Percentiles rank a stretch among this genome's conserved stretches.
These are phyloP conservation scores for Ctenochaetus hawaiiensis DNA, from an alignment of 2,797 vertebrate species.

Conservation along the genomic window DNA sequence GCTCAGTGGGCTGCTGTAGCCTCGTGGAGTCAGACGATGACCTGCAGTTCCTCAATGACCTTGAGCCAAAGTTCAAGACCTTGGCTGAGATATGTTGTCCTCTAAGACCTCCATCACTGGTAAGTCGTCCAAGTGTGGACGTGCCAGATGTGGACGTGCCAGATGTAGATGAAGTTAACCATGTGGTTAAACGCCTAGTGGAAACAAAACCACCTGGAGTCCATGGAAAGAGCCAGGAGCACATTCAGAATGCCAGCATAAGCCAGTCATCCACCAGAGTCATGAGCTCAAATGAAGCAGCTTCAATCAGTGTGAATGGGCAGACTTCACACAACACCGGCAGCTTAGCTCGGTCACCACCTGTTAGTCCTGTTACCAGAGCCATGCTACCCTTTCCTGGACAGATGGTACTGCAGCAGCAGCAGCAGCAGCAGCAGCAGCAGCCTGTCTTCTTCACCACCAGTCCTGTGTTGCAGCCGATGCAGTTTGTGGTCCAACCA, in stretches of 20 bases:
- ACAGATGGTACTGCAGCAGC: conserved; percentile 60
- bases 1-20: conserved; percentile 91
- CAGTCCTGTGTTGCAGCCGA: conserved; percentile 45
- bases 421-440: conserved; percentile 29
- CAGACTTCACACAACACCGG: neutral
- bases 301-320: neutral
- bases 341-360: neutral
- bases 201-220: neutral
- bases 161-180: neutral
- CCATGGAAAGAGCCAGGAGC: neutral
- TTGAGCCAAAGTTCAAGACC: conserved; percentile 93
- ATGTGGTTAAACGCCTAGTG: neutral
- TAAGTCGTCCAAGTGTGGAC: neutral
- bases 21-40: conserved; percentile 86
- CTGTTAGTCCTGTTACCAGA: conserved; percentile 1
- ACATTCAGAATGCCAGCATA: neutral
- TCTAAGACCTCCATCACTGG: neutral
- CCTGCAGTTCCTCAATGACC: conserved; percentile 88
- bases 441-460: conserved; percentile 81
- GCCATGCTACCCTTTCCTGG: conserved; percentile 18
- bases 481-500: conserved; percentile 77
- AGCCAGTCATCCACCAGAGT: neutral
- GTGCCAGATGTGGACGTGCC: neutral
- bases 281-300: neutral
- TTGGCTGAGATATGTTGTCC: conserved; percentile 86